Evolutionary conservation across 2,888 invertebrate genomes (phyloP), one percentile per base, ranked within the genome.

Genomic region (Eustalomyia histrio): DNA sequence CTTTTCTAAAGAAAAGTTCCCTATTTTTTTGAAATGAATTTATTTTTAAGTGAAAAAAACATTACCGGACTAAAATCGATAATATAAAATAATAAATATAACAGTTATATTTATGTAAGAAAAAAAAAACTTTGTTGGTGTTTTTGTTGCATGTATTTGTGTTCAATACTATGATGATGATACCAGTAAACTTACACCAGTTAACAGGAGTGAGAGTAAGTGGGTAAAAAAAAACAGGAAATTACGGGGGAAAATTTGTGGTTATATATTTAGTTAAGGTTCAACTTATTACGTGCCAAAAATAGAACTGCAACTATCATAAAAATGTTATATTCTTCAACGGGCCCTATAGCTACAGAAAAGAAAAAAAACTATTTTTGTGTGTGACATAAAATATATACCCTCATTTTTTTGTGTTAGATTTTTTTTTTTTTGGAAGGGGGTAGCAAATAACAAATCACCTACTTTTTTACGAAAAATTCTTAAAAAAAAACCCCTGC

Each of bases 241-340:
- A 14, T 2, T n/a, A 47, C 12, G n/a, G n/a, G n/a, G n/a, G n/a
- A 47, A 47, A 68, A 58, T 55, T 76, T 76, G 76, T 80, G 64
- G 33, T 63, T 72, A 17, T 58, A 53, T 69, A 57, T 74, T 73
- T 80, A 68, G 76, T 73, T 76, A 64, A 68, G 64, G 21, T 52
- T 68, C 72, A 73, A 76, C 58, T 80, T 81, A 81, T 81, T 76
- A 76, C 80, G 80, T 81, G 80, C 65, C 76, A 81, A 74, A 76
- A 55, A 74, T 69, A 76, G 68, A 76, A 58, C 35, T 64, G 53
- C 67, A 63, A 68, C 53, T 72, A 61, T 43, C 52, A 50, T 60
- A 63, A 63, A 24, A 61, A 64, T 53, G 24, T 63, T 58, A 14
- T 29, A 29, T 64, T 64, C 57, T 8, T 18, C 50, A 21, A 14